Percentiles rank a stretch among this genome's conserved stretches.
phyloP scores from a whole-genome alignment of 2,113 vertebrate species.

The Eptesicus fuscus region DNA sequence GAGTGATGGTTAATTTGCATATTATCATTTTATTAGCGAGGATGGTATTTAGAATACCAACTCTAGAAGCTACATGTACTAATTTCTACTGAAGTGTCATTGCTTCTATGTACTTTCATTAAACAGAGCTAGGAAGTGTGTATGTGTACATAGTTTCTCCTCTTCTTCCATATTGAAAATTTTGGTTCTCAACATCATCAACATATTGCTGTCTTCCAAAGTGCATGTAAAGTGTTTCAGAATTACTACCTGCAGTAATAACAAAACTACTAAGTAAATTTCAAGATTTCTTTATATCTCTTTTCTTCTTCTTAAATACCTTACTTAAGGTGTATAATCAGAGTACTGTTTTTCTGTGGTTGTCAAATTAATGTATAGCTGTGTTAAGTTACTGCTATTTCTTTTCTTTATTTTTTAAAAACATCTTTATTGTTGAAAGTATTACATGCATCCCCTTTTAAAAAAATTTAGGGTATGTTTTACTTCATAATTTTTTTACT shows the following conservation, averaged over 20 bases:
- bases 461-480: background rate
- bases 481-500: background rate
- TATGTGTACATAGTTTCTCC: background rate
- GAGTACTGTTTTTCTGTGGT: background rate
- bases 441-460: too few relatives aligned
- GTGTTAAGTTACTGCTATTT: background rate
- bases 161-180: background rate
- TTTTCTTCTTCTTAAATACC: background rate
- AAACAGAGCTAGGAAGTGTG: background rate
- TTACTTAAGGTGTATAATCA: background rate
- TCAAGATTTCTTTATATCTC: background rate
- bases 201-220: background rate
- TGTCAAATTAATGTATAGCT: background rate
- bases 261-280: background rate
- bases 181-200: background rate
- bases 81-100: background rate
- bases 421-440: too few relatives aligned
- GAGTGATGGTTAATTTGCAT: too few relatives aligned
- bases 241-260: background rate
- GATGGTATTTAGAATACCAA: background rate
- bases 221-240: background rate
- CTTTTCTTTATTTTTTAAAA: background rate
- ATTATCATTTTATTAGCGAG: too few relatives aligned
- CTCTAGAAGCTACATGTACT: background rate
- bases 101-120: background rate